These are phyloP conservation scores for Argyrosomus regius DNA, from an alignment of 2,797 vertebrate species.

Conservation along the genomic window DNA sequence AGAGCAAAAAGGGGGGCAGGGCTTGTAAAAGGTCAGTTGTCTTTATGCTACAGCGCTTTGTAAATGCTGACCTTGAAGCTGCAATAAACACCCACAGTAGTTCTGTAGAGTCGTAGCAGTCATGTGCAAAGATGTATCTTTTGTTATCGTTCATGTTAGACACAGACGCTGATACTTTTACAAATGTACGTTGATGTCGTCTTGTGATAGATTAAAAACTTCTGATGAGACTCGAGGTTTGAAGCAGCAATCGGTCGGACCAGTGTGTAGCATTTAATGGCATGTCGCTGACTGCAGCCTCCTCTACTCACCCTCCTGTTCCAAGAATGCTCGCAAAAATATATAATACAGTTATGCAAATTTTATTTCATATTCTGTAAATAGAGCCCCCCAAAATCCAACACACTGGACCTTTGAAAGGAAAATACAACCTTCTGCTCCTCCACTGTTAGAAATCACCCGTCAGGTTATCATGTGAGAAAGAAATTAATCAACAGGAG, in stretches of 20 bases:
- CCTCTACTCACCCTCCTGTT: too few relatives aligned
- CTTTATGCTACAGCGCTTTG: constrained; percentile 1
- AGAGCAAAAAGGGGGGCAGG: too few relatives aligned
- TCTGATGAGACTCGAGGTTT: neutral
- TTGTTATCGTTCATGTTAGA: neutral
- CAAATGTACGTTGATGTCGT: neutral
- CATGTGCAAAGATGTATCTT: neutral
- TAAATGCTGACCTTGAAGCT: neutral
- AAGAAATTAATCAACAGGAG: neutral
- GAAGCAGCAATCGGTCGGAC: neutral
- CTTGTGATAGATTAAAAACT: neutral
- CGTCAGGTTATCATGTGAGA: neutral
- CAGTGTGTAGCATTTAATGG: too few relatives aligned
- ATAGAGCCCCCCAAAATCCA: too few relatives aligned
- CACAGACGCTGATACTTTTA: neutral
- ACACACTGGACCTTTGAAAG: too few relatives aligned
- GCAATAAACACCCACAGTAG: neutral
- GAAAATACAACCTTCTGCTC: too few relatives aligned
- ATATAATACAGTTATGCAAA: too few relatives aligned
- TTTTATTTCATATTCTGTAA: too few relatives aligned
- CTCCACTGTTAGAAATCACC: neutral
- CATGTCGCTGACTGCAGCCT: too few relatives aligned
- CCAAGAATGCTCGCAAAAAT: too few relatives aligned
- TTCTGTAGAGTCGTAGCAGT: neutral
- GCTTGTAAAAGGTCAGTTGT: neutral